A percentile compares a stretch with the other conserved stretches of the same genome.
phyloP scores from a whole-genome alignment of 2,113 vertebrate genomes.

The Apeltes quadracus region DNA sequence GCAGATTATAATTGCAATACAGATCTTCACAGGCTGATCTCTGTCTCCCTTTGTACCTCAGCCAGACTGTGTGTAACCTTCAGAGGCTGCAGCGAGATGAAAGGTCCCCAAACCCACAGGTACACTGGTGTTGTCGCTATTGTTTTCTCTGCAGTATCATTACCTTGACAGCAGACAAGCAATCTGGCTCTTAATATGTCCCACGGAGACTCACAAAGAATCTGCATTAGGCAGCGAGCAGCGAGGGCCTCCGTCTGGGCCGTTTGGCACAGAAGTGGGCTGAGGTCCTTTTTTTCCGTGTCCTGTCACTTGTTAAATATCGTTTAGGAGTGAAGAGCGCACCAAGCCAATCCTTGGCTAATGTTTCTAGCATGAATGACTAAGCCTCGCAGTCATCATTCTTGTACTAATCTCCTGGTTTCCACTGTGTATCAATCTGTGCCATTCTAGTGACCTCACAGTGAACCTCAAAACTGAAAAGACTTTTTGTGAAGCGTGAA shows the following conservation, averaged over 20 bases:
- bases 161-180: slow-evolving; percentile 62
- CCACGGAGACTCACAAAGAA: slow-evolving; percentile 43
- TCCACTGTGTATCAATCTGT: slow-evolving; percentile 58
- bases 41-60: slow-evolving; percentile 58
- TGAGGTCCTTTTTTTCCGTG: slow-evolving; percentile 46
- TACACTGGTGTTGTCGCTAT: slow-evolving; percentile 50
- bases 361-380: slow-evolving; percentile 76
- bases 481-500: slow-evolving; percentile 9
- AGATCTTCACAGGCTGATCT: slow-evolving; percentile 61
- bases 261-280: slow-evolving; percentile 52
- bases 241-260: slow-evolving; percentile 35
- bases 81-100: slow-evolving; percentile 58
- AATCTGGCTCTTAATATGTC: slow-evolving; percentile 62
- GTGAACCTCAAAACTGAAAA: slow-evolving; percentile 67
- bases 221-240: slow-evolving; percentile 11
- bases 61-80: slow-evolving; percentile 69
- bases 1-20: slow-evolving; percentile 55
- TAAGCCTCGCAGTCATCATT: slow-evolving; percentile 75
- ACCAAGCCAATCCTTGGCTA: slow-evolving; percentile 61
- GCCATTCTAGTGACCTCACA: slow-evolving; percentile 64
- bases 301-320: slow-evolving; percentile 77
- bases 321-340: slow-evolving; percentile 67
- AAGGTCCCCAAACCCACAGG: slow-evolving; percentile 58
- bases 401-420: slow-evolving; percentile 70
- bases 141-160: slow-evolving; percentile 61